A percentile compares a stretch with the other conserved stretches of the same genome.
Conservation (phyloP, 2,113 vertebrate species). For the Morone chrysops region DNA sequence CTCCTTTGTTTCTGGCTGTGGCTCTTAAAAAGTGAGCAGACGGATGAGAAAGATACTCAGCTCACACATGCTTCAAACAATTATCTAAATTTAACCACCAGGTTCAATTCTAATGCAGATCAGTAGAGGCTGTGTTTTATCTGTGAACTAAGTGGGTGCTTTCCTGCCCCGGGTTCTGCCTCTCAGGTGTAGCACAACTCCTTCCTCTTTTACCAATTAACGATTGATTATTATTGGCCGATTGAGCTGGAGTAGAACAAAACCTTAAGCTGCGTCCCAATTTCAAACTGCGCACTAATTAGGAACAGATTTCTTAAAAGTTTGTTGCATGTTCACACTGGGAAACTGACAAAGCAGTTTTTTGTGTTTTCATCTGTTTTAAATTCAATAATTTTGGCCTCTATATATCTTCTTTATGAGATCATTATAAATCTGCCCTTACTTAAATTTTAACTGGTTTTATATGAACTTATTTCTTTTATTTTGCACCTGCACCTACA, state of each 20-base stretch:
- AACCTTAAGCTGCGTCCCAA: neutral
- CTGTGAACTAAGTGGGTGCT: fast-evolving
- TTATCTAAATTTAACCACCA: neutral
- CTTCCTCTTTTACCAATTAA: too few species aligned
- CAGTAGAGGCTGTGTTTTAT: neutral
- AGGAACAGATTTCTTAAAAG: neutral
- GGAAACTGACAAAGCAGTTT: too few species aligned
- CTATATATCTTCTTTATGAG: too few species aligned
- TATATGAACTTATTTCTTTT: too few species aligned
- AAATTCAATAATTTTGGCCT: too few species aligned
- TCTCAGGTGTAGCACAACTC: neutral
- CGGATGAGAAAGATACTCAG: neutral
- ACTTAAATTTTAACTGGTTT: too few species aligned
- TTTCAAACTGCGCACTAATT: neutral
- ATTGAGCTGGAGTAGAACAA: neutral
- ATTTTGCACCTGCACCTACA: too few species aligned
- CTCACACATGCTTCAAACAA: neutral
- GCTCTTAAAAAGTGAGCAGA: constrained; percentile 2
- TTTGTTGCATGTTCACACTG: neutral
- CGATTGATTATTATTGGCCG: neutral
- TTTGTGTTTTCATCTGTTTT: too few species aligned
- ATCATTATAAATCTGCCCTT: too few species aligned
- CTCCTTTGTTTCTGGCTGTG: constrained; percentile 21
- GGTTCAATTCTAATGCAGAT: neutral
- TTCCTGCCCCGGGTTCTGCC: neutral